phyloP scores from a whole-genome alignment of 1,140 invertebrate species.

The Odontomachus brunneus region DNA sequence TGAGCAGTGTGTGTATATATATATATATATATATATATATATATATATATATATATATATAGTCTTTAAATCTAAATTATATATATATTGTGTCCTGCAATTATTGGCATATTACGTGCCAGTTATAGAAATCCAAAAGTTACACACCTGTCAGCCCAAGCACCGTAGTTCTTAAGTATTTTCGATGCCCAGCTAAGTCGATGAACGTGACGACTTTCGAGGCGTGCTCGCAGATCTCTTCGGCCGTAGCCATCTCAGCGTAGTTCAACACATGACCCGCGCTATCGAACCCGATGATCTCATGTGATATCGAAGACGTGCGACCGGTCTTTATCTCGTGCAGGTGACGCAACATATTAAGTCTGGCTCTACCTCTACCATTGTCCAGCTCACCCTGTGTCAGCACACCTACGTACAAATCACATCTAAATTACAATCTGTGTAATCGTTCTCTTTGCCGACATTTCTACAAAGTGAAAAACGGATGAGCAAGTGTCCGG shows the following conservation, averaged over 20 bases:
- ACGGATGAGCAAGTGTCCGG: constrained; percentile 22
- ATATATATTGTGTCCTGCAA: neutral
- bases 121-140: neutral
- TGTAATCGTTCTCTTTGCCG: neutral
- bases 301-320: constrained; percentile 98
- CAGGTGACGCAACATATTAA: constrained; percentile 98
- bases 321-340: constrained; percentile 98
- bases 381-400: constrained; percentile 98
- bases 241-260: constrained; percentile 95
- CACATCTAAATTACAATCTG: constrained; percentile 42
- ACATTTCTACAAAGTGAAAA: neutral
- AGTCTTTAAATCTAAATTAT: neutral
- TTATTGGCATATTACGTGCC: neutral
- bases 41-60: neutral
- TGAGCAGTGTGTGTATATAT: constrained; percentile 5
- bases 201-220: constrained; percentile 97
- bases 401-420: constrained; percentile 90
- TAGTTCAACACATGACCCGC: constrained; percentile 91
- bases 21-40: constrained; percentile 14
- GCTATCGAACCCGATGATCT: constrained; percentile 97
- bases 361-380: constrained; percentile 95
- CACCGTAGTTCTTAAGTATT: constrained; percentile 98
- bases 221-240: constrained; percentile 96
- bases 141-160: constrained; percentile 91
- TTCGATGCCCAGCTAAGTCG: constrained; percentile 98